Conservation (phyloP, 2,113 vertebrate genomes). For the Carassius gibelio region DNA sequence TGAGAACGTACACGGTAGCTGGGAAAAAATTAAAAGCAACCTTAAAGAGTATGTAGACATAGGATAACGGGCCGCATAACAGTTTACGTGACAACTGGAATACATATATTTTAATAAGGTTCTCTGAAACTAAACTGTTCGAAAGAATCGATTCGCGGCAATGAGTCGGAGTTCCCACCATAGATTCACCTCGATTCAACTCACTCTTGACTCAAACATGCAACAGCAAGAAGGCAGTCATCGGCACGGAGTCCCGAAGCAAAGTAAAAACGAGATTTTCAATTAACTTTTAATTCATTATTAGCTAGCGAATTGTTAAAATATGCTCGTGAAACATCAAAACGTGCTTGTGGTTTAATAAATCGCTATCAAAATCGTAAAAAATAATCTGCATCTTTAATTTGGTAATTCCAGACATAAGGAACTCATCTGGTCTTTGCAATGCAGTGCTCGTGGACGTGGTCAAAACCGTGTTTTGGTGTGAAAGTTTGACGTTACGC, state of each 20-base stretch:
- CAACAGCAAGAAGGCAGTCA: neutral
- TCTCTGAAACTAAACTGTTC: slow-evolving; percentile 10
- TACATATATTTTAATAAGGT: neutral
- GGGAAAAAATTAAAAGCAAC: neutral
- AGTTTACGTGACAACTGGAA: neutral
- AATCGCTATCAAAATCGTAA: neutral
- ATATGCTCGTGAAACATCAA: neutral
- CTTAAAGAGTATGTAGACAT: neutral
- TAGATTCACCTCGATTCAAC: slow-evolving; percentile 28
- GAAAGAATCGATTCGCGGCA: slow-evolving; percentile 11
- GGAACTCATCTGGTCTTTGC: slow-evolving; percentile 58
- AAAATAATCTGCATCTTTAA: slow-evolving; percentile 39
- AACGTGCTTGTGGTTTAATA: neutral
- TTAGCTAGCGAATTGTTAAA: neutral
- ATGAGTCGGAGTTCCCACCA: neutral
- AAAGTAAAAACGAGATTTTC: neutral
- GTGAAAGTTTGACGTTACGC: neutral
- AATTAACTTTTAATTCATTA: neutral
- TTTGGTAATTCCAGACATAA: slow-evolving; percentile 44
- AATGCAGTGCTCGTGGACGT: neutral
- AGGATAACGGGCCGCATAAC: neutral
- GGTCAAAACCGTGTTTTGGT: neutral
- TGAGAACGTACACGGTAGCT: neutral
- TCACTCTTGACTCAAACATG: slow-evolving; percentile 21
- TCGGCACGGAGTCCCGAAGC: neutral